Conservation (phyloP, 2,113 vertebrate species). For the Spermophilus dauricus region DNA sequence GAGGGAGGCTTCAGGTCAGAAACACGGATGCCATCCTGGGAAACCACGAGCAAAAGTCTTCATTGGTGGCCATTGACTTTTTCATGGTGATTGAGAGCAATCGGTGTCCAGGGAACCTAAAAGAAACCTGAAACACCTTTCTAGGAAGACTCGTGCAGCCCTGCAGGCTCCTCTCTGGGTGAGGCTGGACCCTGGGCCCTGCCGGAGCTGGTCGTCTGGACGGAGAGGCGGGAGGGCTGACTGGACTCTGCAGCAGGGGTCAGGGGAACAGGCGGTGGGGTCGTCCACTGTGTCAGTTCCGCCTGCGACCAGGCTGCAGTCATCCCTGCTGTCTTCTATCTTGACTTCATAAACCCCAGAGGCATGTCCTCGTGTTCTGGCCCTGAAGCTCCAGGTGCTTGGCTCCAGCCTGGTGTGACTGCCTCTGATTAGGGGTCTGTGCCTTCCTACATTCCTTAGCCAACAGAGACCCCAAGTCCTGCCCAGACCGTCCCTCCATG, state of each 20-base stretch:
- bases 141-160: neutral
- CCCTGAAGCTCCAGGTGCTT: accelerated
- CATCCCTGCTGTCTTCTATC: neutral
- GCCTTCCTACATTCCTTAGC: accelerated
- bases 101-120: constrained; percentile 26
- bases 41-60: neutral
- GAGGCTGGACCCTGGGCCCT: neutral
- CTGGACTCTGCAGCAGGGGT: neutral
- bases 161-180: neutral
- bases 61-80: neutral
- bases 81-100: neutral
- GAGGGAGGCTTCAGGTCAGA: neutral
- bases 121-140: neutral
- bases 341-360: neutral
- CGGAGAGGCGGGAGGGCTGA: neutral
- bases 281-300: too few species aligned
- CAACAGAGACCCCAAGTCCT: too few species aligned
- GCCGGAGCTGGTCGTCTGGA: neutral
- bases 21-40: neutral
- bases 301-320: too few species aligned
- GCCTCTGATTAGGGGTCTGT: neutral
- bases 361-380: accelerated
- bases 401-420: too few species aligned
- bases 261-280: too few species aligned
- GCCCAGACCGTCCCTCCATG: neutral